Evolutionary conservation across 2,797 vertebrate genomes (phyloP), one percentile per base, ranked within the genome.

Genomic region (Aulostomus chinensis): DNA sequence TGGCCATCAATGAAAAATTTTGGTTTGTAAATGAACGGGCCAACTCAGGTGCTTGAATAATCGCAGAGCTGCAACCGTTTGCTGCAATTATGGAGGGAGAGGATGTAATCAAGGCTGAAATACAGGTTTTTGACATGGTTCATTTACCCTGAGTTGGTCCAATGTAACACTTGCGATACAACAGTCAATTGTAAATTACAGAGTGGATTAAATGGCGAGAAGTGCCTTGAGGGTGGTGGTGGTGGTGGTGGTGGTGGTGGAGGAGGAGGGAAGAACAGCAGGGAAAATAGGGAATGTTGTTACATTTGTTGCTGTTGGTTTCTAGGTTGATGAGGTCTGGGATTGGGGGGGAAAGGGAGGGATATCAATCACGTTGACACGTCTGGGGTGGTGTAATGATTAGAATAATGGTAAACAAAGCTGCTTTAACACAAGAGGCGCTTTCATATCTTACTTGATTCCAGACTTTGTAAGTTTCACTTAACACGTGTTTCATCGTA

Each of bases 111-210:
- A 66, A 69, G 55, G 55, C 52, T 52, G 51, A 81, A 53, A 73
- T 68, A 61, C 56, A 30, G 70, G 36, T 73, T 69, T 84, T 86
- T 78, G 67, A 79, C 78, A 68, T 24, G 75, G 68, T 83, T 84
- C 64, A 81, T 89, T 88, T 84, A 54, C 62, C 75, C 65, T 25
- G 68, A 75, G 75, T 55, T 65, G 79, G 74, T 83, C 80, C 60
- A 43, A 24, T 38, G 62, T 74, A 76, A 68, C 85, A 83, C 78
- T 76, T 58, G 71, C 72, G 84, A 87, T 68, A 65, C 73, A 71
- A 68, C 52, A 69, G 81, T 75, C 76, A 64, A 65, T 78, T 80
- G 83, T 75, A 86, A 89, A 87, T 86, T 79, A 81, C 64, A 74
- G 73, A 75, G 73, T 65, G 68, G 63, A 72, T 63, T 78, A 75